phyloP scores from a whole-genome alignment of 2,797 vertebrate genomes.

The Nyctibius grandis region DNA sequence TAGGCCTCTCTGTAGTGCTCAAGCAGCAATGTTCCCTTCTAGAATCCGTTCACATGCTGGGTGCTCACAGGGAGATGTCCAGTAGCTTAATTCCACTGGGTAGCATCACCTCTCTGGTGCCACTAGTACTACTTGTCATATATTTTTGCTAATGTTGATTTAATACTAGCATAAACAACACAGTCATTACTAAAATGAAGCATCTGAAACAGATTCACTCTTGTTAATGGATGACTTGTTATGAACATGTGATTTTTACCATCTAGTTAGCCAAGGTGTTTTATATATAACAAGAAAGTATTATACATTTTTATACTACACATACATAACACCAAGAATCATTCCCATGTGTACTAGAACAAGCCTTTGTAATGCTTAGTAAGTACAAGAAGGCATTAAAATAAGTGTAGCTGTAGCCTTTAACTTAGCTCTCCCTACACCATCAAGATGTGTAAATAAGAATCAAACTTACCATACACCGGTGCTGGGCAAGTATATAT shows the following conservation, averaged over 20 bases:
- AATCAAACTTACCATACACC: background rate
- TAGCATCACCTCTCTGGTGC: background rate
- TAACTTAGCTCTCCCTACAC: background rate
- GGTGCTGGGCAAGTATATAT: background rate
- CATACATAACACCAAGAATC: background rate
- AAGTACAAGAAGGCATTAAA: background rate
- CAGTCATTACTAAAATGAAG: background rate
- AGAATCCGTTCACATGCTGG: background rate
- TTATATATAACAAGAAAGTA: background rate
- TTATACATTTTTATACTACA: background rate
- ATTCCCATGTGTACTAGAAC: background rate
- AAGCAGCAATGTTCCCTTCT: background rate
- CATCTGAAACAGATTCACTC: background rate
- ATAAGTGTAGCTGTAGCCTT: background rate
- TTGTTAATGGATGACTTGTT: background rate
- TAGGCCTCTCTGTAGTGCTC: background rate
- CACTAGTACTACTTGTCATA: background rate
- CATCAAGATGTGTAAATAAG: background rate
- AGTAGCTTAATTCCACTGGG: background rate
- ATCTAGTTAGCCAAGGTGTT: background rate
- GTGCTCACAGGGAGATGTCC: background rate
- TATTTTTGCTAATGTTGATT: background rate
- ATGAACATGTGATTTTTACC: background rate
- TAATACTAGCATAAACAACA: background rate
- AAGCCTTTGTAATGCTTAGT: background rate